Evolutionary conservation across 2,113 vertebrate genomes (phyloP).

Genomic region (Mungos mungo): DNA sequence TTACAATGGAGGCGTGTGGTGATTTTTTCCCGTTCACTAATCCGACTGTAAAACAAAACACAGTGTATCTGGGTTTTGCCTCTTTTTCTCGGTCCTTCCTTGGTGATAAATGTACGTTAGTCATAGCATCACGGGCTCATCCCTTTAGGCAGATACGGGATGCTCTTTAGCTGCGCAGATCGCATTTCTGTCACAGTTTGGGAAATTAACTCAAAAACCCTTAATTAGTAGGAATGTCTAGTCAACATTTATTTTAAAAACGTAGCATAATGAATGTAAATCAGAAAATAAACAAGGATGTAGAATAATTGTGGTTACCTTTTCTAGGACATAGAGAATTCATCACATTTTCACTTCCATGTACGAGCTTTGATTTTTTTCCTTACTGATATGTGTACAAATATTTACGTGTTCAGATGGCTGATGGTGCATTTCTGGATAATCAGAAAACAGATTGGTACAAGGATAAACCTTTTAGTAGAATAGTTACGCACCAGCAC

Average conservation of each 20-base stretch:
- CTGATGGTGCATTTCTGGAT: neutral
- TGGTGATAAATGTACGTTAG: neutral
- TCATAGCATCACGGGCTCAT: neutral
- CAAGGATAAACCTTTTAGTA: neutral
- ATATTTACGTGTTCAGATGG: neutral
- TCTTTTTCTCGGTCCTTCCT: neutral
- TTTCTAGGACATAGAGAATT: neutral
- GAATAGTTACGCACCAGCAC: neutral
- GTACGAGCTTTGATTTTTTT: neutral
- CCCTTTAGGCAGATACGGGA: neutral
- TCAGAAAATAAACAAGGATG: neutral
- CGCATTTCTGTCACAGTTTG: neutral
- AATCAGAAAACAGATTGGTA: neutral
- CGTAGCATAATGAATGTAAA: neutral
- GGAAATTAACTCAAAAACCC: neutral
- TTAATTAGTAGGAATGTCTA: neutral
- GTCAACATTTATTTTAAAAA: neutral
- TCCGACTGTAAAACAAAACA: neutral
- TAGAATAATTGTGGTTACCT: neutral
- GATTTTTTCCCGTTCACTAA: neutral
- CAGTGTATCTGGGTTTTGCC: neutral
- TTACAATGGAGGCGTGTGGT: neutral
- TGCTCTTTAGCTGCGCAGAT: rapidly evolving
- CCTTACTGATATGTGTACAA: neutral
- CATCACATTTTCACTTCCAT: neutral